phyloP scores from a whole-genome alignment of 1,140 invertebrate genomes.

The Drosophila parabipectinata region DNA sequence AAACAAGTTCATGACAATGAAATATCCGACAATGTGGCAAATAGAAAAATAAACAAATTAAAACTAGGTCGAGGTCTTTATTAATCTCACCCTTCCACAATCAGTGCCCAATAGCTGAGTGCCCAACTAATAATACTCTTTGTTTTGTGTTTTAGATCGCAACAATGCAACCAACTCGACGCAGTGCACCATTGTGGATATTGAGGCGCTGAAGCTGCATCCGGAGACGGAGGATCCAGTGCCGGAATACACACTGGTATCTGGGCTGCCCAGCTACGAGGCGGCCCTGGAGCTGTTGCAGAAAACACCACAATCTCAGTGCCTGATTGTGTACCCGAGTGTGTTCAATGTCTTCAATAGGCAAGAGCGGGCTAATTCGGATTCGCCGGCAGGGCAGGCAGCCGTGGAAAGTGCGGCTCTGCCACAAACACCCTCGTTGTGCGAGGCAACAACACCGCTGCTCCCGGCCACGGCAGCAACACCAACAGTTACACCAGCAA shows the following conservation, averaged over 20 bases:
- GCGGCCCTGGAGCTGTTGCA: conserved; percentile 86
- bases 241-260: conserved; percentile 87
- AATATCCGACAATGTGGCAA: conserved; percentile 4
- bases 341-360: conserved; percentile 80
- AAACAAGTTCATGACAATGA: conserved; percentile 27
- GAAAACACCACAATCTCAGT: conserved; percentile 72
- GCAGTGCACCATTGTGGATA: conserved; percentile 71
- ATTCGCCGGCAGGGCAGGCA: conserved; percentile 31
- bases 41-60: conserved; percentile 17
- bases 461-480: conserved; percentile 33
- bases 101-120: conserved; percentile 4
- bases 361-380: conserved; percentile 56
- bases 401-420: conserved; percentile 9
- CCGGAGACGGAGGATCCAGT: conserved; percentile 85
- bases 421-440: conserved; percentile 37
- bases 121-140: conserved; percentile 32
- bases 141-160: conserved; percentile 58
- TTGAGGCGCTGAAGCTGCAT: conserved; percentile 74
- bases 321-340: conserved; percentile 79
- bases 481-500: conserved; percentile 28
- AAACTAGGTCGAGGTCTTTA: conserved; percentile 38
- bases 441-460: conserved; percentile 60
- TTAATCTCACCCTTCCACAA: conserved; percentile 9
- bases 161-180: conserved; percentile 61
- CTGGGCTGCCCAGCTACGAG: conserved; percentile 87